A percentile compares a stretch with the other conserved stretches of the same genome.
Evolutionary conservation across 1,140 invertebrate species (phyloP).

Genomic region (Chironomus tepperi): DNA sequence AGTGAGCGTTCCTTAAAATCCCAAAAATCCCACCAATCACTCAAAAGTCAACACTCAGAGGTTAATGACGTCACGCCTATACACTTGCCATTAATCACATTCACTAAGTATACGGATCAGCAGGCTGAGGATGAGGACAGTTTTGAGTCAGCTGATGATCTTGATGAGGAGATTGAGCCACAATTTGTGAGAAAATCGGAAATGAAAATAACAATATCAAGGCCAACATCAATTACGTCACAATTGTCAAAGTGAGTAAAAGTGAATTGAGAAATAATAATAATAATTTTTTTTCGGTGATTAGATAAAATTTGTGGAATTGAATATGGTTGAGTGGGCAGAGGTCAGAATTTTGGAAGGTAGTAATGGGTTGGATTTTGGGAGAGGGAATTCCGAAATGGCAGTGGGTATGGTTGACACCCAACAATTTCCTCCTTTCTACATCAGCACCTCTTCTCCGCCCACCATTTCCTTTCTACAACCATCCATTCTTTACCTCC

Average conservation of each 20-base stretch:
- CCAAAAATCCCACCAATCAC: not conserved
- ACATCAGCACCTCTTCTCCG: too few species aligned
- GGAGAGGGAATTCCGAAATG: too few species aligned
- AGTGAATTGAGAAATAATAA: too few species aligned
- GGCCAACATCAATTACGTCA: not conserved
- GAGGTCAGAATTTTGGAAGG: not conserved
- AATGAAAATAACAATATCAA: not conserved
- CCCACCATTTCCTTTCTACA: too few species aligned
- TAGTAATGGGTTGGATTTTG: too few species aligned
- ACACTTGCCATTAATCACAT: not conserved
- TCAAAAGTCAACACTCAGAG: not conserved
- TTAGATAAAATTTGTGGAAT: too few species aligned
- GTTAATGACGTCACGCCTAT: not conserved
- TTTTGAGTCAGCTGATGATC: constrained; percentile 11
- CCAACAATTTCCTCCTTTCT: too few species aligned
- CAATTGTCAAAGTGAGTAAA: not conserved
- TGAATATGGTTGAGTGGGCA: too few species aligned
- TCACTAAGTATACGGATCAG: not conserved
- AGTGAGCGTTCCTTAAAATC: not conserved
- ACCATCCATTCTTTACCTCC: too few species aligned
- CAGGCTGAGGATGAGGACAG: not conserved
- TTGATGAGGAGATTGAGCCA: not conserved
- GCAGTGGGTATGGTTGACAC: too few species aligned
- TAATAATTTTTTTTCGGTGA: too few species aligned
- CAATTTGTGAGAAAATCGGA: not conserved